Evolutionary conservation across 53 echinoderm and acorn worm genomes (phyloP), one percentile per base, ranked within the genome.

Genomic region (Antedon mediterranea): DNA sequence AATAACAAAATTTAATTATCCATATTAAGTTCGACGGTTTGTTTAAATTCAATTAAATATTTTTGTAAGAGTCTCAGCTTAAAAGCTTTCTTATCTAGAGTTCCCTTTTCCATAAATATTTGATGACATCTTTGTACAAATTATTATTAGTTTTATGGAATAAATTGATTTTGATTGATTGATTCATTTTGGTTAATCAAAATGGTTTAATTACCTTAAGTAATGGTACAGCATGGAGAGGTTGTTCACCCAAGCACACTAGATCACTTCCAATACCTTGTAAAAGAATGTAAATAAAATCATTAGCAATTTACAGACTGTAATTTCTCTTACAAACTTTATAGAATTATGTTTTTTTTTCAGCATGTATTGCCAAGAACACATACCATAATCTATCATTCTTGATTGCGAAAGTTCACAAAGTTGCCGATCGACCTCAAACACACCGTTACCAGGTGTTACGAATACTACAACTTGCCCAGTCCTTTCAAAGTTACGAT

Each of bases 231-330:
- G 97, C 89, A 78, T 97, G 97, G 20, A 89, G 90, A 0, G 97
- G 92, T 57, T 97, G 97, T 76, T 97, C 97, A 28, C 90, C 92
- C 32, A 97, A 30, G 71, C 97, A 97, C 0, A 97, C 88, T 3
- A 97, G 77, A 78, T 97, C 97, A 90, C 97, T 97, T 23, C 97
- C 97, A 77, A 97, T 88, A 42, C 95, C 95, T 95, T n/a, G n/a
- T n/a, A n/a, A n/a, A n/a, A n/a, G n/a, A n/a, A n/a, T n/a, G n/a
- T n/a, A 78, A 20, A 84, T 8, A 23, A 32, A 74, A 43, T 57
- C 5, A 7, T 41, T 41, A 13, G 5, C 41, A 5, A 41, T 41
- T n/a, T 41, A 41, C 13, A 41, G 41, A 41, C 41, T 41, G 13
- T 41, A 13, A 13, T 13, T 13, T 41, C 13, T 41, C 7, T 5